Conservation (phyloP, 2,888 invertebrate species). For the Drosophila acutilabella region DNA sequence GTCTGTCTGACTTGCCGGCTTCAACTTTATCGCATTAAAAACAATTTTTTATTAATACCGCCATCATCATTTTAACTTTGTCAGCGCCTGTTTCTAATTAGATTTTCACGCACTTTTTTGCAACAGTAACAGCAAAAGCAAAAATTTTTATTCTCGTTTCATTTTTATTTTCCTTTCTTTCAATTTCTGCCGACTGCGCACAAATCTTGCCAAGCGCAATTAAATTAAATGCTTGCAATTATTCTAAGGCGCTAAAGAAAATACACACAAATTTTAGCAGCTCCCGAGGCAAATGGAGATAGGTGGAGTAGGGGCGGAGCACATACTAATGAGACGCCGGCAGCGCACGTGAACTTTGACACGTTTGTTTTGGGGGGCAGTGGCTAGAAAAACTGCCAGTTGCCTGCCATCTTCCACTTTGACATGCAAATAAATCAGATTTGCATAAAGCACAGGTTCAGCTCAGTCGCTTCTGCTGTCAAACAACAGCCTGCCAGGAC, state of each 20-base stretch:
- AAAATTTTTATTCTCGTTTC: constrained; percentile 54
- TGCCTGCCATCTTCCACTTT: constrained; percentile 55
- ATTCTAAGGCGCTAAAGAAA: constrained; percentile 72
- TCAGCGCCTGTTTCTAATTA: constrained; percentile 73
- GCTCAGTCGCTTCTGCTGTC: background rate
- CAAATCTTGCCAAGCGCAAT: constrained; percentile 73
- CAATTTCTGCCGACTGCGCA: constrained; percentile 35
- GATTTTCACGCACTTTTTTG: constrained; percentile 69
- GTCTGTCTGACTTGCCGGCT: constrained; percentile 19
- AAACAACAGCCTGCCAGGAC: constrained; percentile 18
- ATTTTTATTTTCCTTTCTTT: constrained; percentile 21
- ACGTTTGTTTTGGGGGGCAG: constrained; percentile 28
- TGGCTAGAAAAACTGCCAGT: constrained; percentile 24
- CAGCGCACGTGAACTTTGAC: constrained; percentile 56
- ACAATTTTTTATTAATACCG: constrained; percentile 45
- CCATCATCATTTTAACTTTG: constrained; percentile 70
- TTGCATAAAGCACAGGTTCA: constrained; percentile 69
- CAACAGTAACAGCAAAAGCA: constrained; percentile 21
- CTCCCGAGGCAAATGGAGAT: background rate
- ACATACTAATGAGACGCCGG: constrained; percentile 57
- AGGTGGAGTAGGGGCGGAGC: background rate
- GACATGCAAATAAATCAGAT: constrained; percentile 82
- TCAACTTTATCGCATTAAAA: constrained; percentile 58
- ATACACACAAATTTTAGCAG: constrained; percentile 44
- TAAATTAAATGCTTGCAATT: constrained; percentile 81